Base-by-base conservation (phyloP, 2,888 invertebrate species). In the Phyto melanocephala region DNA sequence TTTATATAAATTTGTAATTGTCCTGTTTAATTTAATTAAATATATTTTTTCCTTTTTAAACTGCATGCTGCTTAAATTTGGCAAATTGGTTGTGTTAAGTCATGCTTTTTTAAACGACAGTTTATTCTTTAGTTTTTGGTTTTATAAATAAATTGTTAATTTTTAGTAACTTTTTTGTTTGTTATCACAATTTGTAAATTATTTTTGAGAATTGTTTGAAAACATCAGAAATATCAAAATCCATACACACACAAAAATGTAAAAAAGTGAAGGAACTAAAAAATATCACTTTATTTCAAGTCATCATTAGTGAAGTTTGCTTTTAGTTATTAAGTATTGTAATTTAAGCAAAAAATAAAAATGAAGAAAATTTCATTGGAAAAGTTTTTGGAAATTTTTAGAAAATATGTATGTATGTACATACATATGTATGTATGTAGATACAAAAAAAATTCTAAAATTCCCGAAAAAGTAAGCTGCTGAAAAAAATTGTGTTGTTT, bases 161-260 rank as follows among this genome's bases (percentile, higher is more conserved):
- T 60, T 65, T 77, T 81, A 70, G 28, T 8, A 58, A n/a, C n/a
- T 83, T 84, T 81, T 79, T 20, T 50, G 10, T 72, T 62, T 63
- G 52, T 33, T 71, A 54, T 80, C 54, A 63, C 15, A 63, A 67
- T 80, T 84, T 79, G 76, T 85, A 68, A 85, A 81, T 84, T 80
- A 82, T 83, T 84, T 85, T 62, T 84, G 72, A 77, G 33, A 79
- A 75, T 63, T 72, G 20, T 76, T 81, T 81, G 50, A 56, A 45
- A 78, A 71, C 56, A 60, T 60, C 58, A 33, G 28, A 60, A 50
- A 68, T 70, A 70, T 84, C 82, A 75, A 84, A 81, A 86, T 83
- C 81, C 85, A 84, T 84, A 87, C 87, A 87, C 87, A 87, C 87
- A 87, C 86, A 88, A 86, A 87, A 87, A 87, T 87, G 85, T 86